Base-by-base conservation (phyloP, 2,888 invertebrate species). In the Caenorhabditis japonica region DNA sequence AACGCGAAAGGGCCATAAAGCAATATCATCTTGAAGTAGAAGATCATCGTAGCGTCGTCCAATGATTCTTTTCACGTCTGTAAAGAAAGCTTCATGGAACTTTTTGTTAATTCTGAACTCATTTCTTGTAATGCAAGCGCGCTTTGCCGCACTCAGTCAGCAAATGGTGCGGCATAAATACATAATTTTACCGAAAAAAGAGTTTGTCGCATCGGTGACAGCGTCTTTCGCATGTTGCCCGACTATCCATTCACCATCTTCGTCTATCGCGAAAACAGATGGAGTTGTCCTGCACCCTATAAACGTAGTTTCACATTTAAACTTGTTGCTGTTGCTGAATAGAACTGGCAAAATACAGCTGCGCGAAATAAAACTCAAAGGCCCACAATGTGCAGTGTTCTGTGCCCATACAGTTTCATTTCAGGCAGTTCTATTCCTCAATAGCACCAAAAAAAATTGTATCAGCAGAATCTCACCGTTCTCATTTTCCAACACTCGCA, bases 141-240 rank as follows among this genome's bases (percentile, higher is more conserved):
- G n/a, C n/a, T n/a, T n/a, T n/a, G n/a, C n/a, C n/a, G n/a, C n/a
- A n/a, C n/a, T n/a, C n/a, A n/a, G n/a, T n/a, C n/a, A n/a, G n/a
- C n/a, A n/a, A n/a, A n/a, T n/a, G n/a, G n/a, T n/a, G n/a, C n/a
- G n/a, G 10, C 10, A 30, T 13, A 17, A 5, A 52, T 3, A 38
- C 10, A 13, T 3, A 21, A 12, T 17, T 19, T 25, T 13, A 73
- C 73, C 73, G 33, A 74, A 74, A 15, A 74, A 36, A 33, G 59
- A 61, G 30, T 61, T 69, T 1, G 56, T 52, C 4, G 74, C 53
- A 8, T 56, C 49, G 5, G 51, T 21, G 13, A 74, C 58, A 12
- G 69, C 44, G 19, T 74, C 74, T 41, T 74, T 74, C 4, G 74
- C 74, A 47, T 69, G 61, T 39, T 74, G 74, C 3, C 74, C 74